These are phyloP conservation scores for Leucopsar rothschildi DNA, from an alignment of 2,113 vertebrate species.

Conservation along the genomic window DNA sequence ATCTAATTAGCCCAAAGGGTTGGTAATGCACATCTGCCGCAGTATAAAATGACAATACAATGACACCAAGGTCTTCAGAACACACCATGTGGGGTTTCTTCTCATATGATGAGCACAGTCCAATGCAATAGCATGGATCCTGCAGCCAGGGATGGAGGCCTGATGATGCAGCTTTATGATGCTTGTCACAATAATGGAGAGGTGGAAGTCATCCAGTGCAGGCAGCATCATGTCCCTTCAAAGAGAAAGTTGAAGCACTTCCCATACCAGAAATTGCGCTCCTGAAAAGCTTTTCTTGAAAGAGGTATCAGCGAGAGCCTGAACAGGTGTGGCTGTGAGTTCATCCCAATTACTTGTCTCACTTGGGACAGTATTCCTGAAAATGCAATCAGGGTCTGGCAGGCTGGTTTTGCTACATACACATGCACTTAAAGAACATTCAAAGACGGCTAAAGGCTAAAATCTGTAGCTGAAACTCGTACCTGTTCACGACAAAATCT, in stretches of 20 bases:
- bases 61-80: not conserved
- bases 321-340: not conserved
- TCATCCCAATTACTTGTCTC: not conserved
- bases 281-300: not conserved
- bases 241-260: not conserved
- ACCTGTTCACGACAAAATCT: constrained; percentile 16
- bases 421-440: not conserved
- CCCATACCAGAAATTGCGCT: accelerated
- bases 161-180: not conserved
- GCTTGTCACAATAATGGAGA: not conserved
- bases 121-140: not conserved
- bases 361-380: not conserved
- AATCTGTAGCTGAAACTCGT: not conserved
- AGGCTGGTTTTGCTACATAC: not conserved
- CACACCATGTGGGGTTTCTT: not conserved
- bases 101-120: not conserved
- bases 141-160: not conserved
- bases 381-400: not conserved
- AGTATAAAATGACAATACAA: not conserved
- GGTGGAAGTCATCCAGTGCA: not conserved
- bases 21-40: not conserved
- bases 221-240: not conserved
- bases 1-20: not conserved
- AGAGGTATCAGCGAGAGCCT: not conserved
- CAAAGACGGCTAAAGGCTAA: not conserved